A percentile compares a stretch with the other conserved stretches of the same genome.
phyloP scores from a whole-genome alignment of 2,113 vertebrate genomes.

The Myodes glareolus region DNA sequence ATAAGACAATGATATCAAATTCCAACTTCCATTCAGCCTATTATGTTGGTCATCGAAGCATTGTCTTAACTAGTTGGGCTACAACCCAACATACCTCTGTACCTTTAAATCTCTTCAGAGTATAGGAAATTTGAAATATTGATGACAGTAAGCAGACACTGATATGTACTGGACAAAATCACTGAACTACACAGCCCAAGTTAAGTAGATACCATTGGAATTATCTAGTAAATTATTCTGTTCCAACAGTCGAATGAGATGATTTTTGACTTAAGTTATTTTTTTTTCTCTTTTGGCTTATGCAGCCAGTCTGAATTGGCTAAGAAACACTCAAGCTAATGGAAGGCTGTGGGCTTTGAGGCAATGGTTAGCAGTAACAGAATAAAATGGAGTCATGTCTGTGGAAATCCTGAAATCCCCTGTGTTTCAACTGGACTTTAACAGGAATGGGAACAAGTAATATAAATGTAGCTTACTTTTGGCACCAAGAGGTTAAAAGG shows the following conservation, averaged over 20 bases:
- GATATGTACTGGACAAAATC: slow-evolving; percentile 55
- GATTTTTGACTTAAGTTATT: slow-evolving; percentile 38
- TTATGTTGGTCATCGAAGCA: background rate
- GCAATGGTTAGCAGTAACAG: slow-evolving; percentile 19
- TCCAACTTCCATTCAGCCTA: background rate
- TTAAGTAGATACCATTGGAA: slow-evolving; percentile 43
- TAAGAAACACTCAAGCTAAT: background rate
- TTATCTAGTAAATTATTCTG: slow-evolving; percentile 61
- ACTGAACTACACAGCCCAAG: slow-evolving; percentile 22
- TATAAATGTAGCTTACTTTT: background rate
- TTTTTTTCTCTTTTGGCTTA: slow-evolving; percentile 7
- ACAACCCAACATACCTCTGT: background rate
- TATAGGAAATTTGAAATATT: slow-evolving; percentile 18
- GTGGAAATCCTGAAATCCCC: slow-evolving; percentile 42
- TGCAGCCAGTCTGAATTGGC: slow-evolving; percentile 6
- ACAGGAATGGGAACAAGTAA: slow-evolving; percentile 44
- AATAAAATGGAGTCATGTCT: background rate
- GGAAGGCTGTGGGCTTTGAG: slow-evolving; percentile 18
- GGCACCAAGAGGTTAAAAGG: slow-evolving; percentile 5
- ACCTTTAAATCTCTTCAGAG: background rate
- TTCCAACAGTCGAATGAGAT: slow-evolving; percentile 60
- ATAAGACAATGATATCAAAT: no score
- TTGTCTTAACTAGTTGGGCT: background rate
- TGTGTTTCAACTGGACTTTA: slow-evolving; percentile 47
- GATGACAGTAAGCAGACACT: background rate